A percentile compares a stretch with the other conserved stretches of the same genome.
Evolutionary conservation across 2,113 vertebrate species (phyloP).

Genomic region (Ceratotherium simum): DNA sequence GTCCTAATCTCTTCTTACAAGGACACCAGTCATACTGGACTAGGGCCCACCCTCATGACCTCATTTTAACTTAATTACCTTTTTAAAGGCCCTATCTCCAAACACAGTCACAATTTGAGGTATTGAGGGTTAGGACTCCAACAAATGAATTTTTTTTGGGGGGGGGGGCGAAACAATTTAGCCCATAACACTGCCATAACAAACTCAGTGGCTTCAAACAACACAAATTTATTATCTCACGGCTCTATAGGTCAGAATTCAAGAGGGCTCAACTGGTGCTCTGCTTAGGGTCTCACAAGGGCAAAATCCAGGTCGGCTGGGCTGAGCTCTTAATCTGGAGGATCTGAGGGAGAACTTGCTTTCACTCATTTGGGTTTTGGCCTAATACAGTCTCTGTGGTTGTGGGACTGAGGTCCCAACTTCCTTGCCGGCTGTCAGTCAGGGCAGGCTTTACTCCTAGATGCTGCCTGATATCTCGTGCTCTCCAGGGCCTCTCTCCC

Average conservation of each 20-base stretch:
- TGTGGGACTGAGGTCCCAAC: not conserved
- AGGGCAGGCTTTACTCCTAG: not conserved
- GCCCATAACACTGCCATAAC: too few relatives aligned
- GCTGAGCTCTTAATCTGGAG: not conserved
- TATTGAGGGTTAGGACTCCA: too few relatives aligned
- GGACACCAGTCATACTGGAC: not conserved
- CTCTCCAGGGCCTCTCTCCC: not conserved
- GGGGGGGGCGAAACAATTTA: too few relatives aligned
- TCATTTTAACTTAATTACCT: not conserved
- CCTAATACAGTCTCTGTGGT: not conserved
- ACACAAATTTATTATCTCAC: too few relatives aligned
- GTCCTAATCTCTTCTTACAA: not conserved
- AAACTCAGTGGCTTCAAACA: too few relatives aligned
- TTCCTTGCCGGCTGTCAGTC: too few relatives aligned
- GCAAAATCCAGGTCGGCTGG: not conserved
- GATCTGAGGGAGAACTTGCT: too few relatives aligned
- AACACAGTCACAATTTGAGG: too few relatives aligned
- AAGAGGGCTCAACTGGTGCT: too few relatives aligned
- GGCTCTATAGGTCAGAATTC: too few relatives aligned
- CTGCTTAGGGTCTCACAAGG: too few relatives aligned
- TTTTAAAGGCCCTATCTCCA: not conserved
- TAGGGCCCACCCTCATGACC: not conserved
- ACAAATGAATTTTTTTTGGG: too few relatives aligned
- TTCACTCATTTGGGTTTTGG: not conserved
- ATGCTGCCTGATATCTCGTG: not conserved